These are phyloP conservation scores for Rhea pennata DNA, from an alignment of 2,113 vertebrate species.

Conservation along the genomic window DNA sequence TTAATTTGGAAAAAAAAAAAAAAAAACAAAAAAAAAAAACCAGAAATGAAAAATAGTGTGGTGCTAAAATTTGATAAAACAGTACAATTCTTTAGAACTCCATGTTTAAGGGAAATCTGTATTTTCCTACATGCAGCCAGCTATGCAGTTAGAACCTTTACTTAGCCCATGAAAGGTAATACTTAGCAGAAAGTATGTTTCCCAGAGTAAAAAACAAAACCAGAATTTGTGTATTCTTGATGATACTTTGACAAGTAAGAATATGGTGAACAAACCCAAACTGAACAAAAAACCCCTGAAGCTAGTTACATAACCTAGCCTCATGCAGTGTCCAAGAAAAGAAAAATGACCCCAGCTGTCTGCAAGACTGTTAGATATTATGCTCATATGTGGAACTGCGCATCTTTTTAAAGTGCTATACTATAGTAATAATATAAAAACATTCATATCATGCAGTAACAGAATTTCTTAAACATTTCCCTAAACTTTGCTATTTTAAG, in stretches of 20 bases:
- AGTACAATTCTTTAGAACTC: neutral
- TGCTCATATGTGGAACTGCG: neutral
- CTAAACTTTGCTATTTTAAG: neutral
- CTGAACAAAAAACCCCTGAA: neutral
- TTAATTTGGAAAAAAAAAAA: neutral
- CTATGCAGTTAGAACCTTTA: neutral
- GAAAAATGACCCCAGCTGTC: neutral
- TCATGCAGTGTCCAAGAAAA: neutral
- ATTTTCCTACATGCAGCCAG: neutral
- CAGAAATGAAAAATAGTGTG: neutral
- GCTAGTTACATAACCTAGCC: neutral
- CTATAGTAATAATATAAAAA: neutral
- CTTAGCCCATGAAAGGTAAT: neutral
- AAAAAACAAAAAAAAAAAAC: neutral
- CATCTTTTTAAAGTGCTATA: neutral
- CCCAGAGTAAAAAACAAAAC: neutral
- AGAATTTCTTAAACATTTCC: neutral
- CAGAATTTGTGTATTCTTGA: neutral
- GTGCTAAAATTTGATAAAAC: neutral
- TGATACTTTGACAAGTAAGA: neutral
- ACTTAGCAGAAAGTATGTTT: neutral
- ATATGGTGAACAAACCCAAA: neutral
- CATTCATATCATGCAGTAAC: neutral
- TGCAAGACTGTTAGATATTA: neutral
- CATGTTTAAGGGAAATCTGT: neutral